Percentiles rank a stretch among this genome's conserved stretches.
Evolutionary conservation across 2,888 invertebrate genomes (phyloP).

Genomic region (Theretra japonica): DNA sequence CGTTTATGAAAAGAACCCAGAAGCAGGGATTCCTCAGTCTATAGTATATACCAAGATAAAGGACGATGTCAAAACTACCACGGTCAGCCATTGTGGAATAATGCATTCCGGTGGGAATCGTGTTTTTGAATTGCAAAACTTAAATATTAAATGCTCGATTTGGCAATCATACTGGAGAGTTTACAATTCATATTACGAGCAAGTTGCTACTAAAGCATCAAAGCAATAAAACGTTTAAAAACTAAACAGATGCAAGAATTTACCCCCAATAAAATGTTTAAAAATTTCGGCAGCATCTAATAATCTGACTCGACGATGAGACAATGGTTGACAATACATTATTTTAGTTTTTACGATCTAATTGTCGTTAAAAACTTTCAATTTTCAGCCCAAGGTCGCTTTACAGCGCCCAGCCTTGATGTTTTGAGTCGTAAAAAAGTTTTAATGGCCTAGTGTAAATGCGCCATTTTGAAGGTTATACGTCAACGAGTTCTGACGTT

Average conservation of each 20-base stretch:
- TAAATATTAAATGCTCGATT: no score
- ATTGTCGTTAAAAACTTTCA: slow-evolving; percentile 49
- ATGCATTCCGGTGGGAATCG: no score
- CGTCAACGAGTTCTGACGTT: not conserved
- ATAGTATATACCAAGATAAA: no score
- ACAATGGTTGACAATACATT: slow-evolving; percentile 18
- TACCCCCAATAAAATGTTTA: not conserved
- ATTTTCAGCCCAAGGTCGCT: slow-evolving; percentile 40
- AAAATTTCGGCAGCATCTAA: not conserved
- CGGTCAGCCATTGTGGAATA: no score
- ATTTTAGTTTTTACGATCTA: slow-evolving; percentile 25
- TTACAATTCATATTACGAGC: not conserved
- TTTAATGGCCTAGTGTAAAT: slow-evolving; percentile 11
- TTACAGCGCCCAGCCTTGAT: not conserved
- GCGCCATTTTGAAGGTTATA: slow-evolving; percentile 14
- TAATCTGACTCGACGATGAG: slow-evolving; percentile 1
- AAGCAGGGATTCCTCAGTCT: no score
- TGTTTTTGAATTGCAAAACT: no score
- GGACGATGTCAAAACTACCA: no score
- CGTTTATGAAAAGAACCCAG: no score
- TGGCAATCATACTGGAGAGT: not conserved
- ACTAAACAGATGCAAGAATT: not conserved
- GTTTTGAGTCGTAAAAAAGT: slow-evolving; percentile 8
- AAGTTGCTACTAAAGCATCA: not conserved
- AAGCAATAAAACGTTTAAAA: not conserved